Evolutionary conservation across 2,888 invertebrate species (phyloP).

Genomic region (Arrhopalites spinosus): DNA sequence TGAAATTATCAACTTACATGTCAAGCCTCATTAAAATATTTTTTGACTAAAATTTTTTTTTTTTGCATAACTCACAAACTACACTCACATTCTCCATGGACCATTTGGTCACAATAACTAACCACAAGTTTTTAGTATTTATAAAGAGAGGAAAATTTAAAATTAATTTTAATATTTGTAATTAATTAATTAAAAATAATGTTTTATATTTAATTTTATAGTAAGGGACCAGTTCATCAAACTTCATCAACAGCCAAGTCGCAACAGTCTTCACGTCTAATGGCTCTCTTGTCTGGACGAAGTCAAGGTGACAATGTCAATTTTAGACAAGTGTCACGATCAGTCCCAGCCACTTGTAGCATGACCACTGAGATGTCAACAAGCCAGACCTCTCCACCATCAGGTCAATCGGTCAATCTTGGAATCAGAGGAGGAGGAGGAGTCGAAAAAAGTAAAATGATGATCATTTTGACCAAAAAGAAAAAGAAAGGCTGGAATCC

Average conservation of each 20-base stretch:
- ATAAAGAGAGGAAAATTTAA: too few relatives aligned
- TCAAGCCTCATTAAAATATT: too few relatives aligned
- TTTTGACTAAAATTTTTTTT: too few relatives aligned
- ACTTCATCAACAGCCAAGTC: conserved; percentile 33
- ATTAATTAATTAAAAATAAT: conserved; percentile 14
- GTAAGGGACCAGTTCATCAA: conserved; percentile 49
- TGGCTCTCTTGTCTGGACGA: conserved; percentile 43
- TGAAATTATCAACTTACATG: background rate
- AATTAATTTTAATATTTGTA: background rate
- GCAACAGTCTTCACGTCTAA: conserved; percentile 43
- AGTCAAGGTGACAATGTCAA: background rate
- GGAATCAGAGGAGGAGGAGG: background rate
- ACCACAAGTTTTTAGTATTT: too few relatives aligned
- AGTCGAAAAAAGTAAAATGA: too few relatives aligned
- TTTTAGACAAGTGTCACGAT: background rate
- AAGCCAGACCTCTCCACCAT: background rate
- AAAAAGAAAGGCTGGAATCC: background rate
- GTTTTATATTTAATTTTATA: conserved; percentile 38
- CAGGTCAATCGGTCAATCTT: too few relatives aligned
- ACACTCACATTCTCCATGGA: too few relatives aligned
- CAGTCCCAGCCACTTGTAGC: background rate
- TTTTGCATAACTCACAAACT: too few relatives aligned
- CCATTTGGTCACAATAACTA: too few relatives aligned
- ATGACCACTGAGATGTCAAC: background rate
- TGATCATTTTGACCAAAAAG: background rate